Evolutionary conservation across 2,888 invertebrate genomes (phyloP), one percentile per base, ranked within the genome.

Genomic region (Galeruca laticollis): DNA sequence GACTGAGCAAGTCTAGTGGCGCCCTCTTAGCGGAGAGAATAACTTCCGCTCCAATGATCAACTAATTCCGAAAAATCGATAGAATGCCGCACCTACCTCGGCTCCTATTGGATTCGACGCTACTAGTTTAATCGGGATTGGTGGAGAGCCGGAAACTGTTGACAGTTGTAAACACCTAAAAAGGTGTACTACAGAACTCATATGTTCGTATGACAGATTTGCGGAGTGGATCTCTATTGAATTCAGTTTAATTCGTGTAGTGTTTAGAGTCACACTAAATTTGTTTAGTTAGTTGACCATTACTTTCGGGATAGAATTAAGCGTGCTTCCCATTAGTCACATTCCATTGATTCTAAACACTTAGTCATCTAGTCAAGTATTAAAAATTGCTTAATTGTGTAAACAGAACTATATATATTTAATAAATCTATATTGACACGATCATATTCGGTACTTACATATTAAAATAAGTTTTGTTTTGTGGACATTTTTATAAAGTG

Each of bases 11-110:
- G 73, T 72, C 76, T 70, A 56, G 81, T 84, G 84, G 83, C 84
- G 82, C 84, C 85, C 85, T 85, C 86, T 84, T 77, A 78, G 73
- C 85, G 84, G 82, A 70, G 74, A 78, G 79, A 82, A 79, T 76
- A 75, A 78, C 81, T 85, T 82, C 82, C 86, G 84, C 84, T 79
- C 84, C 84, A 84, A 82, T 83, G 82, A 79, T 78, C 84, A 84
- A 81, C 82, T 84, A 75, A 73, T 65, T 72, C 74, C 59, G 64
- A 37, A 70, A 71, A 76, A 79, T 78, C 81, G 81, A 83, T 83
- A 71, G 60, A 37, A 76, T 77, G 80, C 76, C 77, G 70, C 80
- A 69, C 79, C 79, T 70, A 60, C 67, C 52, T 35, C 31, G 6
- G 4, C 33, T 60, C 47, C 68, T 66, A 81, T 80, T 81, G 80